Conservation (phyloP, 2,888 invertebrate species). For the Beris morrisii region DNA sequence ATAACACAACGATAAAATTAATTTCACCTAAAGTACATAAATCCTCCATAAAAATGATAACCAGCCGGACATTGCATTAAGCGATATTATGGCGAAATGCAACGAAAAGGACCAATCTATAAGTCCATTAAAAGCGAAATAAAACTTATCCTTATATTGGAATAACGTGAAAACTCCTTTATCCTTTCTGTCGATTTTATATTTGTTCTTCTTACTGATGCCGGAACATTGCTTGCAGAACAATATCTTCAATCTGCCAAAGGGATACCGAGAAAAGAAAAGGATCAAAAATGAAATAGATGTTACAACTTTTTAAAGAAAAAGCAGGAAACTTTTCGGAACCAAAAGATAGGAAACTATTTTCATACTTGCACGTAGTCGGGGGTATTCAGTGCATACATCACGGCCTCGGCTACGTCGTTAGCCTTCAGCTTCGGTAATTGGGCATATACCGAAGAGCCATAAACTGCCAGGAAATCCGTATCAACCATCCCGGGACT, state of each 20-base stretch:
- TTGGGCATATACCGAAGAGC: constrained; percentile 49
- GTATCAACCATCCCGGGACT: constrained; percentile 67
- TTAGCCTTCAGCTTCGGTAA: constrained; percentile 58
- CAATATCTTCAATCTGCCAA: constrained; percentile 51
- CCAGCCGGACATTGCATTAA: too few relatives aligned
- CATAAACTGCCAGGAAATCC: constrained; percentile 56
- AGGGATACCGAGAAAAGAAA: background rate
- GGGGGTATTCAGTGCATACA: constrained; percentile 65
- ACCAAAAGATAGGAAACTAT: background rate
- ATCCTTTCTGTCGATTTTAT: constrained; percentile 4
- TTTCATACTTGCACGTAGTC: constrained; percentile 60
- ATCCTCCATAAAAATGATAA: background rate
- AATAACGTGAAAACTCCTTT: constrained; percentile 1
- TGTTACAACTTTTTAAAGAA: constrained; percentile 11
- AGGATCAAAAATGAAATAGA: constrained; percentile 27
- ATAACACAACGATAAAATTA: too few relatives aligned
- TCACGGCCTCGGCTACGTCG: constrained; percentile 66
- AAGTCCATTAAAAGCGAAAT: constrained; percentile 5
- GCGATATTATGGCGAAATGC: background rate
- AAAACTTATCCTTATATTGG: constrained; percentile 1
- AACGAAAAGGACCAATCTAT: background rate
- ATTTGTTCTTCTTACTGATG: constrained; percentile 33
- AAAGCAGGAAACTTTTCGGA: constrained; percentile 16
- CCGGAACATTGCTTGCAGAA: constrained; percentile 50
- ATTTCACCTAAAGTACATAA: background rate